Conservation (phyloP, 2,797 vertebrate genomes). For the Chiroxiphia lanceolata region DNA sequence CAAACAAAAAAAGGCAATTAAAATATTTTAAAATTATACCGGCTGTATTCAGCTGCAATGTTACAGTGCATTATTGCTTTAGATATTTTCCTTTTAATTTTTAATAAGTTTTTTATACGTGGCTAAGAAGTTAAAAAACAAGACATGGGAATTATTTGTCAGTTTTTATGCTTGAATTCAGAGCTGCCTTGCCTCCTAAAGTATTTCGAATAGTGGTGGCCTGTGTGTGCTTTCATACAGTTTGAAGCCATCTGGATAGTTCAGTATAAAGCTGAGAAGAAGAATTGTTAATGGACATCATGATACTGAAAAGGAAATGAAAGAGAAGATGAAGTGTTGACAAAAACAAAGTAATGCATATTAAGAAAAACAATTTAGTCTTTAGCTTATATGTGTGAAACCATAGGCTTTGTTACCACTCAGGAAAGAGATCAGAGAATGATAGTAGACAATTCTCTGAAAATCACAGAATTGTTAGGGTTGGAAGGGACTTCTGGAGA, state of each 20-base stretch:
- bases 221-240: neutral
- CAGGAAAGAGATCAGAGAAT: neutral
- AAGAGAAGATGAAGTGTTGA: neutral
- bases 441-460: neutral
- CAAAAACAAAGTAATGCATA: neutral
- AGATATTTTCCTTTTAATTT: neutral
- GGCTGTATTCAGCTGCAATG: neutral
- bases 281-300: neutral
- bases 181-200: neutral
- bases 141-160: neutral
- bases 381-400: neutral
- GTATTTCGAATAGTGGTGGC: neutral
- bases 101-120: rapidly evolving
- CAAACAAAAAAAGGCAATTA: neutral
- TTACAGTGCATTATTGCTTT: neutral
- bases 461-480: neutral
- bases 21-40: neutral
- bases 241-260: neutral
- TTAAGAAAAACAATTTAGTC: neutral
- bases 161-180: neutral
- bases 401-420: neutral
- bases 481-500: neutral
- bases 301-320: neutral
- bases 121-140: neutral
- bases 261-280: neutral